A percentile compares a stretch with the other conserved stretches of the same genome.
These are phyloP conservation scores for Pachypanchax playfairii DNA, from an alignment of 2,113 vertebrate genomes.

Conservation along the genomic window DNA sequence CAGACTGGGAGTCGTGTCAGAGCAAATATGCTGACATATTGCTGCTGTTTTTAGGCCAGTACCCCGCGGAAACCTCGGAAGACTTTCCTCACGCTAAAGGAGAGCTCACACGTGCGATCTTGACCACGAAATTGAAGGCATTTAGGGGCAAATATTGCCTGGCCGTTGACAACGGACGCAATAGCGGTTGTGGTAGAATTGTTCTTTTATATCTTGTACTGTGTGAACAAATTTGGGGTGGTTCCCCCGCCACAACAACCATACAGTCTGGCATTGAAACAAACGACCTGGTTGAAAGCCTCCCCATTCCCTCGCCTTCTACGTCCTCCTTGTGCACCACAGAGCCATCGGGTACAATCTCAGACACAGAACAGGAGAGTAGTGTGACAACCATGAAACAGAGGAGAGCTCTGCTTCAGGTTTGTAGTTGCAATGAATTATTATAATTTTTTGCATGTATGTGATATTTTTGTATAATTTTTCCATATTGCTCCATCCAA, in stretches of 20 bases:
- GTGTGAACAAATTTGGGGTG: slow-evolving; percentile 11
- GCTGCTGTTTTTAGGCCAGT: neutral
- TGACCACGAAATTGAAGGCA: slow-evolving; percentile 6
- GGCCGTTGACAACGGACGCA: neutral
- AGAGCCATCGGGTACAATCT: too few relatives aligned
- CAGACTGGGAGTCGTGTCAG: neutral
- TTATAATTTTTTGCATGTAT: too few relatives aligned
- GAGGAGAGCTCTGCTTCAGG: too few relatives aligned
- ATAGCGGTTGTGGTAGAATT: neutral
- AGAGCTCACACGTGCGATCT: neutral
- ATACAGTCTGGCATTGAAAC: neutral
- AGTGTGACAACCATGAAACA: too few relatives aligned
- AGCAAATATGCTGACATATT: neutral
- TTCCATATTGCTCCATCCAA: too few relatives aligned
- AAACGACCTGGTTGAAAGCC: neutral
- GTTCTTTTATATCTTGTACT: slow-evolving; percentile 4
- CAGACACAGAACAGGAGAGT: too few relatives aligned
- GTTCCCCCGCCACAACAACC: neutral
- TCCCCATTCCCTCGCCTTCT: too few relatives aligned
- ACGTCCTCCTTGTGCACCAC: too few relatives aligned
- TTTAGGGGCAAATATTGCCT: neutral
- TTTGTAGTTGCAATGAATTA: too few relatives aligned
- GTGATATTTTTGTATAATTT: too few relatives aligned
- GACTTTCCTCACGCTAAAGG: neutral
- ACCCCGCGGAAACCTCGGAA: neutral